A percentile compares a stretch with the other conserved stretches of the same genome.
Evolutionary conservation across 30 jellyfish, hydroid and myxozoan genomes (phyloP).

Genomic region (Cassiopea andromeda): DNA sequence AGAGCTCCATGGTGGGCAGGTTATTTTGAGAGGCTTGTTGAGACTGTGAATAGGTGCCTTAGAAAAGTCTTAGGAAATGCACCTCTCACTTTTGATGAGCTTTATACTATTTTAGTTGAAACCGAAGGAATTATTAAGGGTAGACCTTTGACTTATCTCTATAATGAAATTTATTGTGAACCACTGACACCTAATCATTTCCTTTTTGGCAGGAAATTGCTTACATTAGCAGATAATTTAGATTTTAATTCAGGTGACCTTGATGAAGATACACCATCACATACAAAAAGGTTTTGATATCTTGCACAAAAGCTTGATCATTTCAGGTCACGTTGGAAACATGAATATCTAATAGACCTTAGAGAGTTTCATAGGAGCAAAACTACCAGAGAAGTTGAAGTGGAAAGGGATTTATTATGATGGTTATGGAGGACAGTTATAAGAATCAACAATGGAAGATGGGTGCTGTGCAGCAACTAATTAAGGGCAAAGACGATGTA

Average conservation of each 20-base stretch:
- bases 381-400: neutral
- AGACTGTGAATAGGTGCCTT: no score
- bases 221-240: conserved; percentile 15
- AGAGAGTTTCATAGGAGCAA: neutral
- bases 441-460: no score
- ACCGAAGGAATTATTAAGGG: neutral
- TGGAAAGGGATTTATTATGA: neutral
- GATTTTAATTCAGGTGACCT: neutral
- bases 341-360: conserved; percentile 29
- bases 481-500: neutral
- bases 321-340: no score
- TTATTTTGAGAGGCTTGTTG: no score
- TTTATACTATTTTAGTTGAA: neutral
- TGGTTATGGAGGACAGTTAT: no score
- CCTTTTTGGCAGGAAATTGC: conserved; percentile 8
- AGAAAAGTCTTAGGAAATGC: no score
- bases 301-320: conserved; percentile 18
- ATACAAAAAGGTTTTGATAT: conserved; percentile 21
- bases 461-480: no score
- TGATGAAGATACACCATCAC: neutral
- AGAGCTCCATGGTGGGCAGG: no score
- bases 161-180: neutral
- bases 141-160: conserved; percentile 21
- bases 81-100: no score
- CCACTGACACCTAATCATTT: conserved; percentile 7